Evolutionary conservation across 2,797 vertebrate species (phyloP).

Genomic region (Denticeps clupeoides): DNA sequence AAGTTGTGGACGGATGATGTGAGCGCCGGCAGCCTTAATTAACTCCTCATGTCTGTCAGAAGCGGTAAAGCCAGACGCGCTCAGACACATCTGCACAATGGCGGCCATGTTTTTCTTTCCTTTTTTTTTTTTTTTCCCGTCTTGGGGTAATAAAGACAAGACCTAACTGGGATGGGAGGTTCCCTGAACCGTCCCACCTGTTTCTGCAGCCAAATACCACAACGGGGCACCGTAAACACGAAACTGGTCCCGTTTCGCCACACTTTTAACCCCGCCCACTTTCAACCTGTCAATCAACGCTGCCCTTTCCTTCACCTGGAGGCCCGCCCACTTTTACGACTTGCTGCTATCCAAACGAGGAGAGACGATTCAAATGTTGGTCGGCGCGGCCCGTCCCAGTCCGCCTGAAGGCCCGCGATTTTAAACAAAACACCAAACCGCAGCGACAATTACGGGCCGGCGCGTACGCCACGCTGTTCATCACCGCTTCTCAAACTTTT

Average conservation of each 20-base stretch:
- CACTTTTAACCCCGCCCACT: constrained; percentile 28
- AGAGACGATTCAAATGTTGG: too few species aligned
- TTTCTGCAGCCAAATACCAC: too few species aligned
- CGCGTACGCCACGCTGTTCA: constrained; percentile 30
- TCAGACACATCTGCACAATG: constrained; percentile 23
- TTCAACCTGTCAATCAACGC: constrained; percentile 30
- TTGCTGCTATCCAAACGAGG: constrained; percentile 8
- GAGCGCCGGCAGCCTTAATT: constrained; percentile 27
- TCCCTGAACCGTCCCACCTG: background rate
- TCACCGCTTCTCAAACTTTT: constrained; percentile 27
- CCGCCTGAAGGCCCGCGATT: constrained; percentile 12
- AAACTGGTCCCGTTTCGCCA: constrained; percentile 14
- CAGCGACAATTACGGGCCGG: constrained; percentile 24
- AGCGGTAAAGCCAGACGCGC: constrained; percentile 24
- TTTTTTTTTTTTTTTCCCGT: too few species aligned
- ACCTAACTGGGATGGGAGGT: constrained; percentile 17
- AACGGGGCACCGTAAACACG: constrained; percentile 1
- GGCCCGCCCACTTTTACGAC: constrained; percentile 16
- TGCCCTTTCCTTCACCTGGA: constrained; percentile 30
- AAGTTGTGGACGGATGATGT: constrained; percentile 18
- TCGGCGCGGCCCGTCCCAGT: too few species aligned
- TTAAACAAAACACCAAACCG: constrained; percentile 24
- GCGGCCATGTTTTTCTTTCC: too few species aligned
- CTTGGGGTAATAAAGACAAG: too few species aligned
- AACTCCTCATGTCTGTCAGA: constrained; percentile 34